Percentiles rank a stretch among this genome's conserved stretches.
Conservation (phyloP, 2,888 invertebrate genomes). For the Polydrusus tereticollis region DNA sequence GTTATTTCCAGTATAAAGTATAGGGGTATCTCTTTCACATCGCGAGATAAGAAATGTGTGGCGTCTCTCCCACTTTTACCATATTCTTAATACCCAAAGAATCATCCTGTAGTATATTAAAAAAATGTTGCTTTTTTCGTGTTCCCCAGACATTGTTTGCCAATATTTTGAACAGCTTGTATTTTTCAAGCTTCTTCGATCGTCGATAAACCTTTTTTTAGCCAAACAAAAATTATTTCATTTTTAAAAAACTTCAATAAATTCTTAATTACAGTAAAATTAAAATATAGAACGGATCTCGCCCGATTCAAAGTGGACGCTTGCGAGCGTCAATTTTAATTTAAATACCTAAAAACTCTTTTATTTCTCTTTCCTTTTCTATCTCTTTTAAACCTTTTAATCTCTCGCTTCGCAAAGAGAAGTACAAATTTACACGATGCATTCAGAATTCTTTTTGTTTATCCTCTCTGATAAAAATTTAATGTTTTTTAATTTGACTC, state of each 20-base stretch:
- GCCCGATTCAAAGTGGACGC: slow-evolving; percentile 1
- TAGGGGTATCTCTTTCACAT: too few relatives aligned
- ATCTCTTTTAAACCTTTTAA: slow-evolving; percentile 17
- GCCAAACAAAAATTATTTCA: neutral
- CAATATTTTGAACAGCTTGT: too few relatives aligned
- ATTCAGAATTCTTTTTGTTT: slow-evolving; percentile 2
- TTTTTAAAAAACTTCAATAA: neutral
- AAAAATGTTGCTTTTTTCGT: too few relatives aligned
- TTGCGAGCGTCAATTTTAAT: slow-evolving; percentile 31
- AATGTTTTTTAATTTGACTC: slow-evolving; percentile 5
- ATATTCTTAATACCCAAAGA: too few relatives aligned
- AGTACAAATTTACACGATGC: neutral
- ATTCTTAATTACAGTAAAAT: slow-evolving; percentile 14
- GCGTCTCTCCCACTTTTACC: too few relatives aligned
- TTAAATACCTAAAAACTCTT: slow-evolving; percentile 21
- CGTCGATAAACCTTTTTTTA: neutral
- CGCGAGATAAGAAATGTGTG: too few relatives aligned
- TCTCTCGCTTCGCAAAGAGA: neutral
- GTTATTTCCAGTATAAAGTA: too few relatives aligned
- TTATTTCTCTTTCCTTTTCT: slow-evolving; percentile 5
- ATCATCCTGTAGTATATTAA: too few relatives aligned
- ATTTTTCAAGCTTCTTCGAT: too few relatives aligned
- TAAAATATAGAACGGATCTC: neutral
- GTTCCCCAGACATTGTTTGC: too few relatives aligned
- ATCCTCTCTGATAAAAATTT: neutral